These are phyloP conservation scores for Herpailurus yagouaroundi DNA, from an alignment of 2,113 vertebrate genomes.

Conservation along the genomic window DNA sequence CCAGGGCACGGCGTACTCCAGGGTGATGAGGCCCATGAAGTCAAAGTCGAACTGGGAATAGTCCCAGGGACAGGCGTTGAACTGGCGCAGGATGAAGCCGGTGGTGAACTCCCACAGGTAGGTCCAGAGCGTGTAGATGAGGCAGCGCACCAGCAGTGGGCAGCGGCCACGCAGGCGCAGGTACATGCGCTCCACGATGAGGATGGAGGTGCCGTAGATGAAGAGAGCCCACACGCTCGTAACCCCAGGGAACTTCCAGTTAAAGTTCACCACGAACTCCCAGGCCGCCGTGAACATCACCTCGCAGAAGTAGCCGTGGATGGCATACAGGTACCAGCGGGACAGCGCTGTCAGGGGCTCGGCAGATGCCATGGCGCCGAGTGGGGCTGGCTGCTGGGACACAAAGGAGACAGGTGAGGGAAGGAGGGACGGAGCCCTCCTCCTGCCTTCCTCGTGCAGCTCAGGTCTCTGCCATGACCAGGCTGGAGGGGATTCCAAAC, in stretches of 20 bases:
- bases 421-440: not conserved
- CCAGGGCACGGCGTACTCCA: conserved; percentile 98
- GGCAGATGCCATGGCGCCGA: conserved; percentile 85
- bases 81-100: conserved; percentile 95
- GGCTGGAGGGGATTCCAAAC: not conserved
- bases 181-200: conserved; percentile 98
- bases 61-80: conserved; percentile 98
- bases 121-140: conserved; percentile 98
- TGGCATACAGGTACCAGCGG: conserved; percentile 99
- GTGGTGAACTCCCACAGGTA: conserved; percentile 98
- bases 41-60: conserved; percentile 98
- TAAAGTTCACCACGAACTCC: conserved; percentile 97
- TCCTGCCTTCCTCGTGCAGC: not conserved
- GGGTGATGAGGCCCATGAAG: conserved; percentile 98
- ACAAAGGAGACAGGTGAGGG: conserved; percentile 1
- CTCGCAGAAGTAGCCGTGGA: conserved; percentile 99
- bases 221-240: conserved; percentile 99
- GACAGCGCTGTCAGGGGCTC: conserved; percentile 95
- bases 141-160: conserved; percentile 93
- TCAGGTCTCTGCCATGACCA: not conserved
- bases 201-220: conserved; percentile 99
- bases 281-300: conserved; percentile 99
- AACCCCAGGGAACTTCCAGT: conserved; percentile 99
- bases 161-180: conserved; percentile 91
- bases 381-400: conserved; percentile 73